Base-by-base conservation (phyloP, 2,113 vertebrate species). In the Numida meleagris region DNA sequence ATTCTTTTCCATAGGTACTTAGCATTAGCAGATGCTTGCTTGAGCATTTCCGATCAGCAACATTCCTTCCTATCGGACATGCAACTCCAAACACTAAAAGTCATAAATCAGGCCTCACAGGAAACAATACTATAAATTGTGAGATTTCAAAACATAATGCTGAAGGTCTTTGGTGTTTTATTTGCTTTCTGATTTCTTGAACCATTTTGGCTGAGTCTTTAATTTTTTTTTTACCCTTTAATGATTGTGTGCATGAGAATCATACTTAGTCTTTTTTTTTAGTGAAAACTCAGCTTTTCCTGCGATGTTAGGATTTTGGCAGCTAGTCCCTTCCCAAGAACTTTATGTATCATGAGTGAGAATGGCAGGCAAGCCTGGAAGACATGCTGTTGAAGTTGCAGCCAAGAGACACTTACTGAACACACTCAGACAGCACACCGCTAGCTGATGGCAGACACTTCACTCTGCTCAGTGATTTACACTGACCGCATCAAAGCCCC, bases 1-100 rank as follows among this genome's bases (percentile, higher is more conserved):
- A 92, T 91, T 87, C 74, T 75, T 95, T 95, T 95, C 50, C 43
- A 57, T 61, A 86, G 82, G 75, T 95, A 91, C 51, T 88, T 68
- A 82, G 72, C 63, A 93, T 93, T 91, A 86, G 66, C 82, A 93
- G 91, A 88, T 88, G 46, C 46, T 73, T 85, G 58, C 50, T 51
- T 80, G 57, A 88, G 66, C 68, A 82, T 88, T 96, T 88, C 89
- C 33, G 14, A 86, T 73, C 79, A 94, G 87, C 55, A 93, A 36
- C 85, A 67, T 77, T 91, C 50, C 72, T 89, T 73, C 38, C 51
- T 57, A 95, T 83, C 65, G 58, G 48, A 91, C 38, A 75, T 31
- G 55, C 63, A 97, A 62, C 61, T 82, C 51, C 38, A 77, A 90
- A 88, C 63, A 77, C 36, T 77, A 48, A 14, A 78, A 89, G 82